phyloP scores from a whole-genome alignment of 1,140 invertebrate genomes.

The Spodoptera frugiperda region DNA sequence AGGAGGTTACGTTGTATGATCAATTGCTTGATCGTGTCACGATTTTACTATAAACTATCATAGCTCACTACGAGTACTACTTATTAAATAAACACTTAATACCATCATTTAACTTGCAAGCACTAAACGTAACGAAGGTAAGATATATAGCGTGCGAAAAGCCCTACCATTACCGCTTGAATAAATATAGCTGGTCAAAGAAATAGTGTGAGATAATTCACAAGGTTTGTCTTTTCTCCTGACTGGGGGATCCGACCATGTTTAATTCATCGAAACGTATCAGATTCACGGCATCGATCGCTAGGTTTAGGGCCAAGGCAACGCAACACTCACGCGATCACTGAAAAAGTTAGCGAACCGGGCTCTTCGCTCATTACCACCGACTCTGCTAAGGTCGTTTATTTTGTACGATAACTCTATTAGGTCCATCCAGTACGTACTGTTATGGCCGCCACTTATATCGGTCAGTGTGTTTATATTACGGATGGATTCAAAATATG shows the following conservation, averaged over 20 bases:
- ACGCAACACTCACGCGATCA: slow-evolving; percentile 41
- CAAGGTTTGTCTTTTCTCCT: slow-evolving; percentile 11
- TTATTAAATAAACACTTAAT: no score
- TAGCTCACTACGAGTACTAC: no score
- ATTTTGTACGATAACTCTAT: slow-evolving; percentile 35
- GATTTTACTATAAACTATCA: no score
- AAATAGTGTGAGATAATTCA: slow-evolving; percentile 24
- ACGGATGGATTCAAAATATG: no score
- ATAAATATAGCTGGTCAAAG: slow-evolving; percentile 5
- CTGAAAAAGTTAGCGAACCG: slow-evolving; percentile 36
- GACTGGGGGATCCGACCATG: slow-evolving; percentile 10
- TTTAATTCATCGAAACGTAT: slow-evolving; percentile 48
- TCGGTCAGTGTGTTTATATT: not conserved
- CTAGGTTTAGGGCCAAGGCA: slow-evolving; percentile 50
- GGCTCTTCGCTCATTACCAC: slow-evolving; percentile 10
- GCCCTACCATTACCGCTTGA: not conserved
- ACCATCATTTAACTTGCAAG: no score
- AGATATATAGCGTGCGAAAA: not conserved
- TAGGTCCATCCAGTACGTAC: not conserved
- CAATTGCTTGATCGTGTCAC: no score
- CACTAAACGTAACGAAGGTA: no score
- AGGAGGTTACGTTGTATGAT: no score
- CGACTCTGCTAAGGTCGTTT: slow-evolving; percentile 21
- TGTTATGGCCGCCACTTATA: not conserved
- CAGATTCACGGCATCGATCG: slow-evolving; percentile 44